phyloP scores from a whole-genome alignment of 37 sponge, comb jelly and placozoan genomes.

The Agelas oroides region DNA sequence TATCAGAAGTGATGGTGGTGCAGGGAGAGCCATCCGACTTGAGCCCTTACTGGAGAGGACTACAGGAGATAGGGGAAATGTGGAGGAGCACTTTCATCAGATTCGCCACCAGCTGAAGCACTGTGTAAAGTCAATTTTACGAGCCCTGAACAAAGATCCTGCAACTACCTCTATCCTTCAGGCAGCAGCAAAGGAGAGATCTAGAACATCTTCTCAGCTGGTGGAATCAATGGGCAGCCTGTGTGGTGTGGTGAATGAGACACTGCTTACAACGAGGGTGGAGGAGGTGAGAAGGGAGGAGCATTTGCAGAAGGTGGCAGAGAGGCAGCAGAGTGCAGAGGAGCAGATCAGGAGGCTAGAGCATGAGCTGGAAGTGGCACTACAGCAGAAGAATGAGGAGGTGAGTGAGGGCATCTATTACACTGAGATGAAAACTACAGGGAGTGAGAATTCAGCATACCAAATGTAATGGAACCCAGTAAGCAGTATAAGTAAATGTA shows the following conservation, averaged over 20 bases:
- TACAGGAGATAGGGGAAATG: no score
- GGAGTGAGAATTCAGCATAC: neutral
- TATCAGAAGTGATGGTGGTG: no score
- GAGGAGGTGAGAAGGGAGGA: constrained; percentile 80
- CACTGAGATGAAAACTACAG: neutral
- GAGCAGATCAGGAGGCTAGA: constrained; percentile 77
- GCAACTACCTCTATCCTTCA: constrained; percentile 56
- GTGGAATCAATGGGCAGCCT: constrained; percentile 33
- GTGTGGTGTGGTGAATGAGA: constrained; percentile 63
- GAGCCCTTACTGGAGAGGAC: neutral
- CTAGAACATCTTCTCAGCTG: neutral
- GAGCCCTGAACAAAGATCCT: constrained; percentile 70
- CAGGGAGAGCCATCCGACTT: no score
- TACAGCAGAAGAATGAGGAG: constrained; percentile 50
- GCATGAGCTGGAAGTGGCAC: constrained; percentile 70
- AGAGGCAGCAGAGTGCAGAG: constrained; percentile 59
- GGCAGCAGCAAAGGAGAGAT: constrained; percentile 5
- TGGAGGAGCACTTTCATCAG: constrained; percentile 29
- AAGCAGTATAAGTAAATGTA: no score
- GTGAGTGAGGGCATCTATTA: constrained; percentile 11
- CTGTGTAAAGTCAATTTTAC: constrained; percentile 65
- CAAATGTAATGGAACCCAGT: no score
- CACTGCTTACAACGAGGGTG: constrained; percentile 77
- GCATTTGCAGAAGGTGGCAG: constrained; percentile 54
- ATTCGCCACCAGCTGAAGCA: constrained; percentile 57